Conservation (phyloP, 2,888 invertebrate species). For the Emesis furor region DNA sequence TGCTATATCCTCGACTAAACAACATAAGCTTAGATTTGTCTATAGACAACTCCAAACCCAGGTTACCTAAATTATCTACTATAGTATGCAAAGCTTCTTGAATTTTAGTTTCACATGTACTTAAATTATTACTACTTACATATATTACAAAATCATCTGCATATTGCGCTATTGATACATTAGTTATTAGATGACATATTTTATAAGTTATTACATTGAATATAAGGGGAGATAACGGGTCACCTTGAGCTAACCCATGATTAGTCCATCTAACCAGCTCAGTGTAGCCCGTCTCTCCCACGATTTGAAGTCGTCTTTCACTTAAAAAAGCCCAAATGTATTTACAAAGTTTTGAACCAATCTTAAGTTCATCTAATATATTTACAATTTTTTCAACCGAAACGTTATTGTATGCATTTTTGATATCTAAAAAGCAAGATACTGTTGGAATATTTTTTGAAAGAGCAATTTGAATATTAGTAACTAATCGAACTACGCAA, state of each 20-base stretch:
- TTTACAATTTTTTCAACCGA: slow-evolving; percentile 43
- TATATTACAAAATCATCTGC: too few relatives aligned
- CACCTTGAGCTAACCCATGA: too few relatives aligned
- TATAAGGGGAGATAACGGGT: too few relatives aligned
- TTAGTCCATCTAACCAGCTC: slow-evolving; percentile 43
- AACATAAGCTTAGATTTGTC: slow-evolving; percentile 57
- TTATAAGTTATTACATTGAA: too few relatives aligned
- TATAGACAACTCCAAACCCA: slow-evolving; percentile 56
- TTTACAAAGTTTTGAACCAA: slow-evolving; percentile 63
- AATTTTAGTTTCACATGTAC: neutral
- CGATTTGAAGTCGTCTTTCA: slow-evolving; percentile 54
- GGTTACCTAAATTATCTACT: slow-evolving; percentile 13
- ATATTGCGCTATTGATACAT: too few relatives aligned
- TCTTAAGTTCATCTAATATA: slow-evolving; percentile 54
- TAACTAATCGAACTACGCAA: slow-evolving; percentile 38
- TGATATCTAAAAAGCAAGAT: slow-evolving; percentile 74
- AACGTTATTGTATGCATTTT: slow-evolving; percentile 76
- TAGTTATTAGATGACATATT: too few relatives aligned
- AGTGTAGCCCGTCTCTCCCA: neutral
- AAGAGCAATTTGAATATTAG: slow-evolving; percentile 61
- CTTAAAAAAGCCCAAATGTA: slow-evolving; percentile 70
- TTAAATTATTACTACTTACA: slow-evolving; percentile 9
- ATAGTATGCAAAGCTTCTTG: slow-evolving; percentile 47
- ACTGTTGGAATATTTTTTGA: slow-evolving; percentile 52
- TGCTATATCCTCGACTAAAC: slow-evolving; percentile 49